Evolutionary conservation across 2,113 vertebrate genomes (phyloP), one percentile per base, ranked within the genome.

Genomic region (Symphodus melops): DNA sequence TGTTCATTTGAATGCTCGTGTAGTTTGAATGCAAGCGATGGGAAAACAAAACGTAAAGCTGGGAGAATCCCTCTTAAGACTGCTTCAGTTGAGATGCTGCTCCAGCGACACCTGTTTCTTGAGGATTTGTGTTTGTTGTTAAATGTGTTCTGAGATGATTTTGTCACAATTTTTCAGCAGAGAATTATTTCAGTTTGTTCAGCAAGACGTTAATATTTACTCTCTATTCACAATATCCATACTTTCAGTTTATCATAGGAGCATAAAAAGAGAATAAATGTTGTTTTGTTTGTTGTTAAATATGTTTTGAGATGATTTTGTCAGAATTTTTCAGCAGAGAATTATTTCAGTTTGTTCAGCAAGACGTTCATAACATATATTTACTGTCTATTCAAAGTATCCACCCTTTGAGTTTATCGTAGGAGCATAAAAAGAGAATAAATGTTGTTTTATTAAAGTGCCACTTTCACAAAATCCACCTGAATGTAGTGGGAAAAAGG

Each of bases 1-100:
- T 91, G 85, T 79, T 89, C 83, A 57, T 62, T 72, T 58, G 77
- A 81, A 77, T 86, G 59, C 77, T 68, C 63, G 67, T 81, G 64
- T 65, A 65, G 73, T 69, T 76, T 77, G 62, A 86, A 81, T 49
- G 61, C 71, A 67, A 64, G 61, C 28, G 14, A 67, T 23, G 61
- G 66, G 68, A 82, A 85, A 86, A 81, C 85, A 84, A 83, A 76
- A 88, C 62, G 76, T 79, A 46, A 56, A 78, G 23, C 72, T 23
- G 68, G 20, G 59, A 82, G 68, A 70, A 56, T 68, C 78, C 70
- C 70, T 41, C 36, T 3, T 4, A 51, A 53, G 68, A 58, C 61
- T 53, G 54, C 37, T 59, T 81, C 67, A 66, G 54, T 67, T 61
- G 21, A 65, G 68, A 53, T 11, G 13, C 73, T 75, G 67, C 42